Percentiles rank a stretch among this genome's conserved stretches.
Evolutionary conservation across 1,140 invertebrate genomes (phyloP).

Genomic region (Nilaparvata lugens): DNA sequence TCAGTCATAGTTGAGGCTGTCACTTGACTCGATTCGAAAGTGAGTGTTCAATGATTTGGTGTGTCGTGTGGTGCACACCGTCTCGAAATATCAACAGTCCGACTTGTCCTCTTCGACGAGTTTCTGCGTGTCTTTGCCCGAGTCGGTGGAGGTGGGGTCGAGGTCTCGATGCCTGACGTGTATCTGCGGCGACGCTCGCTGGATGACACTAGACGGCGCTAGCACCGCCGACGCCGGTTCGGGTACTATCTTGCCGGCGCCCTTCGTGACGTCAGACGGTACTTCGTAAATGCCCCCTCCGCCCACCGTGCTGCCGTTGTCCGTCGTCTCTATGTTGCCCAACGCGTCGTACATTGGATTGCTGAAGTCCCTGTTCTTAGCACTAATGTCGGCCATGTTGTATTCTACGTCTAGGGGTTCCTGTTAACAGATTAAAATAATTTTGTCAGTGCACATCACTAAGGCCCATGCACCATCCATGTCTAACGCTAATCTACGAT

Average conservation of each 20-base stretch:
- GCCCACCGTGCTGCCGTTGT: conserved; percentile 38
- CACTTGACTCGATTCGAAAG: no score
- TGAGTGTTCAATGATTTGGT: not conserved
- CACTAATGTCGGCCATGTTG: conserved; percentile 56
- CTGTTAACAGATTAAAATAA: conserved; percentile 31
- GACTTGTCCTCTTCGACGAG: conserved; percentile 79
- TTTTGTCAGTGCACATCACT: not conserved
- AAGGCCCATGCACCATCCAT: not conserved
- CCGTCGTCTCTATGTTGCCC: conserved; percentile 48
- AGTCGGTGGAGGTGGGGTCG: conserved; percentile 66
- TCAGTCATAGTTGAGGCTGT: no score
- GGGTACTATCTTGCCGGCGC: conserved; percentile 27
- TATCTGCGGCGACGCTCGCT: conserved; percentile 61
- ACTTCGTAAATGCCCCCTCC: conserved; percentile 60
- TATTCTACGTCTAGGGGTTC: conserved; percentile 65
- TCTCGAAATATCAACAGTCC: conserved; percentile 37
- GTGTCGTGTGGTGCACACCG: not conserved
- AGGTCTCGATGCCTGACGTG: conserved; percentile 65
- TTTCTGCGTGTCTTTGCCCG: conserved; percentile 80
- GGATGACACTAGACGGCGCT: conserved; percentile 69
- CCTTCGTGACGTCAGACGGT: conserved; percentile 59
- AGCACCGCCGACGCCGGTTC: conserved; percentile 58
- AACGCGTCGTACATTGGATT: conserved; percentile 94
- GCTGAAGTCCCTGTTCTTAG: conserved; percentile 79
- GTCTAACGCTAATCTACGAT: no score